A percentile compares a stretch with the other conserved stretches of the same genome.
phyloP scores from a whole-genome alignment of 2,113 vertebrate genomes.

The Buteo buteo region DNA sequence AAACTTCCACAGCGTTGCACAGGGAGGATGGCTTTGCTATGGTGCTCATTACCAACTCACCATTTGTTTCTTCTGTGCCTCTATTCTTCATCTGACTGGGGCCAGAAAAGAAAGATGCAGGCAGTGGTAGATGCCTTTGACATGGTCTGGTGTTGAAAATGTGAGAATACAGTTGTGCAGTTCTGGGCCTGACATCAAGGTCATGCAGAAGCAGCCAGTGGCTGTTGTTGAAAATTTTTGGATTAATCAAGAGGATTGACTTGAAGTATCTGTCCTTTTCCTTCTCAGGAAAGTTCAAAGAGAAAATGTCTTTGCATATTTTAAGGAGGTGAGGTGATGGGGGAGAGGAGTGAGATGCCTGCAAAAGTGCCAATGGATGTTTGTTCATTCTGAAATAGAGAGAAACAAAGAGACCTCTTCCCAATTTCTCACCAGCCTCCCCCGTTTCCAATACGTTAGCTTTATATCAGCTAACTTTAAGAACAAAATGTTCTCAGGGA shows the following conservation, averaged over 20 bases:
- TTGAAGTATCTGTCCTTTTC: background rate
- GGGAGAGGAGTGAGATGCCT: background rate
- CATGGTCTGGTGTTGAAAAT: background rate
- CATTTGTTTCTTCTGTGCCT: background rate
- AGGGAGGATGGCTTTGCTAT: background rate
- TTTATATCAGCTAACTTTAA: background rate
- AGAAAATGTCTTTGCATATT: background rate
- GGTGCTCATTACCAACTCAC: background rate
- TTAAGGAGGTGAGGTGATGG: background rate
- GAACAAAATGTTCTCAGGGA: slow-evolving; percentile 19
- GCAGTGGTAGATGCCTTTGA: background rate
- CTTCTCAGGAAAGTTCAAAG: background rate
- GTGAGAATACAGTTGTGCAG: background rate
- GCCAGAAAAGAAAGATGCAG: background rate
- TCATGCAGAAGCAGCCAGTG: background rate
- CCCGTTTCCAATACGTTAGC: background rate
- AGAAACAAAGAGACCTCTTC: background rate
- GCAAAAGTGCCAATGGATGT: background rate
- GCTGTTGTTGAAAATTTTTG: background rate
- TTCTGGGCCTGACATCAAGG: background rate
- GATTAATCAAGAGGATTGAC: background rate
- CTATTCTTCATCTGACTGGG: background rate
- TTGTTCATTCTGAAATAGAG: background rate
- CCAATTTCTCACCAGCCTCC: background rate
- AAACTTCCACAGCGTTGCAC: background rate